Evolutionary conservation across 2,113 vertebrate species (phyloP).

Genomic region (Daphoenositta chrysoptera): DNA sequence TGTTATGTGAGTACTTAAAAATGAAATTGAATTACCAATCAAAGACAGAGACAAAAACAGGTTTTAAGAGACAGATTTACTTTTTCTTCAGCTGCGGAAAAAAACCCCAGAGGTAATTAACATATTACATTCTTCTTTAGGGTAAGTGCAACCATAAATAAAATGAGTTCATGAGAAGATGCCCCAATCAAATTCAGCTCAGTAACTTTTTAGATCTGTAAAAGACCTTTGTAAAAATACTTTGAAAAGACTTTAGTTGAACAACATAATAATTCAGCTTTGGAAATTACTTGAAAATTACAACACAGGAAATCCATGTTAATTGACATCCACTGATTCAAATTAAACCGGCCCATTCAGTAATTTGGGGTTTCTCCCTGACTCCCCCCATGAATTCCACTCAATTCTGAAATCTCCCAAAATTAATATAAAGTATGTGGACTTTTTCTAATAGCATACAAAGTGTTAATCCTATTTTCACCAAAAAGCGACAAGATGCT

Average conservation of each 20-base stretch:
- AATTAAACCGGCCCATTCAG: neutral
- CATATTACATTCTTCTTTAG: neutral
- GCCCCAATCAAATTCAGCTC: neutral
- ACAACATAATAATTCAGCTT: neutral
- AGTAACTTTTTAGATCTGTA: neutral
- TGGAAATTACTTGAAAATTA: neutral
- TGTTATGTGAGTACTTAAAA: neutral
- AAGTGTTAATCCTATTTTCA: neutral
- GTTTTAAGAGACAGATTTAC: neutral
- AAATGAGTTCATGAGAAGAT: neutral
- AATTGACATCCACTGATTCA: neutral
- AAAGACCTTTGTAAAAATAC: neutral
- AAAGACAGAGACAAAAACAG: neutral
- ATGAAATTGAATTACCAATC: neutral
- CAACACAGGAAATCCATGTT: neutral
- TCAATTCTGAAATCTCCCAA: neutral
- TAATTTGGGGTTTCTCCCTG: neutral
- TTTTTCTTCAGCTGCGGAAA: neutral
- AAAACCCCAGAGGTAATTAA: neutral
- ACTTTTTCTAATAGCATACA: neutral
- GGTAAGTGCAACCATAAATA: neutral
- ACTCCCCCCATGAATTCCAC: rapidly evolving
- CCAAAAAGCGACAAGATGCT: rapidly evolving
- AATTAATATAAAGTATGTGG: neutral
- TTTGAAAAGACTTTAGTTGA: neutral